A percentile compares a stretch with the other conserved stretches of the same genome.
phyloP scores from a whole-genome alignment of 1,140 invertebrate species.

The Aphaenogaster ashmeadi region DNA sequence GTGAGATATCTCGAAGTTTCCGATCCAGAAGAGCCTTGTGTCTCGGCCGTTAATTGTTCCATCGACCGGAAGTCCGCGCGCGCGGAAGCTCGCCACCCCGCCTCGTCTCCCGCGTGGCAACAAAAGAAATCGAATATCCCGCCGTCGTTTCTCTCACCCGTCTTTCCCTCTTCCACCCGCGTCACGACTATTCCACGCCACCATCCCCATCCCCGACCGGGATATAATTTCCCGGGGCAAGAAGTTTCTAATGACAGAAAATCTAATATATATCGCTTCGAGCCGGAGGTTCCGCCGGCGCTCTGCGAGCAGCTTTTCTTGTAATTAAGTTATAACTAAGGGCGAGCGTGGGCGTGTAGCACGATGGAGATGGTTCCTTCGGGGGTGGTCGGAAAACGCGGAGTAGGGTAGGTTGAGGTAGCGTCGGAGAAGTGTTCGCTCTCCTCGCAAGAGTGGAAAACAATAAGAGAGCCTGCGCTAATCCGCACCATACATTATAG shows the following conservation, averaged over 20 bases:
- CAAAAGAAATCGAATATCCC: conserved; percentile 71
- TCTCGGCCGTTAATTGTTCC: conserved; percentile 66
- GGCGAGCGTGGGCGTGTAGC: conserved; percentile 64
- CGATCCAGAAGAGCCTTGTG: conserved; percentile 59
- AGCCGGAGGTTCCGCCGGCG: conserved; percentile 64
- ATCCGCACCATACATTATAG: conserved; percentile 86
- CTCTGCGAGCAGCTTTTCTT: conserved; percentile 83
- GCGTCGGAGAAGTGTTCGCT: conserved; percentile 23
- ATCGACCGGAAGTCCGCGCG: conserved; percentile 55
- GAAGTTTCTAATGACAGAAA: conserved; percentile 84
- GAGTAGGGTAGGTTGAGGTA: conserved; percentile 34
- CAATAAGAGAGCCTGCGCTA: conserved; percentile 85
- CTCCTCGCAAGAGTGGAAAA: conserved; percentile 84
- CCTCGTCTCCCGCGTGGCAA: conserved; percentile 33
- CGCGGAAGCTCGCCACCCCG: conserved; percentile 44
- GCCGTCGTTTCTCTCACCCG: conserved; percentile 44
- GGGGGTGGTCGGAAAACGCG: conserved; percentile 20
- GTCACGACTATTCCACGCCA: conserved; percentile 30
- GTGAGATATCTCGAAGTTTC: conserved; percentile 53
- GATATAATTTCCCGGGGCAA: conserved; percentile 81
- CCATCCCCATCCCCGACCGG: conserved; percentile 13
- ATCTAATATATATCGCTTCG: conserved; percentile 85
- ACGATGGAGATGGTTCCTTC: conserved; percentile 66
- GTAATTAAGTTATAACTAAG: conserved; percentile 87
- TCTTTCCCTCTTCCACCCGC: conserved; percentile 6